Percentiles rank a stretch among this genome's conserved stretches.
Evolutionary conservation across 2,888 invertebrate species (phyloP).

Genomic region (Hypomecis punctinalis): DNA sequence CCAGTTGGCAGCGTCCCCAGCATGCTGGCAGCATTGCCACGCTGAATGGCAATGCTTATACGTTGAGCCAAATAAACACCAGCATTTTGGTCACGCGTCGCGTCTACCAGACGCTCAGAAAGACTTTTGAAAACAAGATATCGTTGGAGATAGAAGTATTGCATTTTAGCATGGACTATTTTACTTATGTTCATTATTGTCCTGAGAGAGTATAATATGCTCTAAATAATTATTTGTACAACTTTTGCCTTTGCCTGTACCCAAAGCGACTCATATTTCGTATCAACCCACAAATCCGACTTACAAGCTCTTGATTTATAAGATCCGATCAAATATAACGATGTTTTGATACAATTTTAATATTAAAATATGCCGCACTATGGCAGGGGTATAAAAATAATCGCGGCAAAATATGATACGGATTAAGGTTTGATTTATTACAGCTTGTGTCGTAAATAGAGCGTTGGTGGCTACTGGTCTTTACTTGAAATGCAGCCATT

Average conservation of each 20-base stretch:
- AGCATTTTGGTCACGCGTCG: no score
- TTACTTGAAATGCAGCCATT: slow-evolving; percentile 23
- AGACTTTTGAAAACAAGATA: no score
- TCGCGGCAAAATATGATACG: slow-evolving; percentile 16
- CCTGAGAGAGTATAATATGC: no score
- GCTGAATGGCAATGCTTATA: no score
- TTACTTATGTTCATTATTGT: no score
- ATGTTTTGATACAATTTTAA: slow-evolving; percentile 45
- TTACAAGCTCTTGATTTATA: slow-evolving; percentile 37
- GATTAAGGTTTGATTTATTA: slow-evolving; percentile 13
- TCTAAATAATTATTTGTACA: no score
- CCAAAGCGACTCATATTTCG: slow-evolving; percentile 15
- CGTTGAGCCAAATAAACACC: no score
- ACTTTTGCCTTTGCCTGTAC: slow-evolving; percentile 5
- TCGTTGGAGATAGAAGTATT: no score
- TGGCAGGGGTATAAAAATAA: slow-evolving; percentile 9
- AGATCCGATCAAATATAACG: slow-evolving; percentile 26
- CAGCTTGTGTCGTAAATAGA: slow-evolving; percentile 26
- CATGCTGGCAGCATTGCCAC: no score
- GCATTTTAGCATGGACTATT: no score
- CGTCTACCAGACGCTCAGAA: no score
- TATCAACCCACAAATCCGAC: slow-evolving; percentile 31
- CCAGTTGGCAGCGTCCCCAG: no score
- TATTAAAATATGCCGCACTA: slow-evolving; percentile 22
- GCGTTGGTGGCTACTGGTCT: slow-evolving; percentile 31